phyloP scores from a whole-genome alignment of 2,888 invertebrate genomes.

The Leucozona laternaria region DNA sequence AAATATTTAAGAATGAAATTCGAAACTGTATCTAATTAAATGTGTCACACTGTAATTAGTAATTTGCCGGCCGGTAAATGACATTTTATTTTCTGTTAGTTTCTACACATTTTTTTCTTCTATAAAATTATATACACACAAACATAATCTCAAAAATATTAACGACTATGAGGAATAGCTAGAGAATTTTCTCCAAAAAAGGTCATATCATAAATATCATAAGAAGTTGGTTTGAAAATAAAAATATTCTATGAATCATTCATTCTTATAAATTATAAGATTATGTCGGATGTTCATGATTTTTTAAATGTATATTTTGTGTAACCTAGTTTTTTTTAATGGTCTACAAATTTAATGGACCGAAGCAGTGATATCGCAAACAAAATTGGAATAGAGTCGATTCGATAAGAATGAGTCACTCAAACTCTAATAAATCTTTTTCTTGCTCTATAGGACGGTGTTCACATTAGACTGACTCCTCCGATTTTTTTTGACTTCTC shows the following conservation, averaged over 20 bases:
- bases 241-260: background rate
- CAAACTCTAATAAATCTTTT: background rate
- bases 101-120: background rate
- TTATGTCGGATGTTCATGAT: background rate
- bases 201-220: background rate
- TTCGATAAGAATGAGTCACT: background rate
- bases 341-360: background rate
- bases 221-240: background rate
- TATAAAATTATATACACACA: background rate
- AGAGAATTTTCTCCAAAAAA: background rate
- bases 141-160: background rate
- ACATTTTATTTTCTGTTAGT: background rate
- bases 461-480: no score
- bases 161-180: background rate
- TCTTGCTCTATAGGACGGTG: no score
- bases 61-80: slow-evolving; percentile 11
- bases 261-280: no score
- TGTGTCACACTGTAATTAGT: background rate
- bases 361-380: background rate
- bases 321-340: background rate
- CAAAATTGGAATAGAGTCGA: background rate
- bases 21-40: background rate
- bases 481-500: no score
- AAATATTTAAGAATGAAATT: background rate
- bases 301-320: background rate